These are phyloP conservation scores for Scaptodrosophila lebanonensis DNA, from an alignment of 1,140 invertebrate genomes.

Conservation along the genomic window DNA sequence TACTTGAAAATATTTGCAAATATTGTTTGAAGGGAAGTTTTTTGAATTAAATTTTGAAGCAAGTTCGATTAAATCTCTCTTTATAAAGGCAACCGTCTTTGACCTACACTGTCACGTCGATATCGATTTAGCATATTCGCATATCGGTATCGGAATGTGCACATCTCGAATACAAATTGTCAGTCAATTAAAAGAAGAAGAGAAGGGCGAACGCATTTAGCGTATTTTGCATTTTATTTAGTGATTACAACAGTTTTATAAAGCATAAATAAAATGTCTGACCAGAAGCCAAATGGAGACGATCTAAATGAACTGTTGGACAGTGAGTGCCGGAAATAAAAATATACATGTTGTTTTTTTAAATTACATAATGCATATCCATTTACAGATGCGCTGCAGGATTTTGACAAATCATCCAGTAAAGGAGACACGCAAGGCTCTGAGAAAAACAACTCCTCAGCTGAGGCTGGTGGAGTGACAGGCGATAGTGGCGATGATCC, in stretches of 20 bases:
- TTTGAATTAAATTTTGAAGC: too few species aligned
- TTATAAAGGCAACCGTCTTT: too few species aligned
- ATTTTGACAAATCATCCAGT: conserved; percentile 77
- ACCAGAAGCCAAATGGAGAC: conserved; percentile 59
- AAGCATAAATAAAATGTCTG: conserved; percentile 55
- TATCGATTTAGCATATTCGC: too few species aligned
- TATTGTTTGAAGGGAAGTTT: too few species aligned
- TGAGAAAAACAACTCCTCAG: conserved; percentile 29
- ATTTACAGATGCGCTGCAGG: conserved; percentile 78
- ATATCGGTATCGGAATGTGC: too few species aligned
- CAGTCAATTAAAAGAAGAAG: conserved; percentile 18
- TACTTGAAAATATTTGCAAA: too few species aligned
- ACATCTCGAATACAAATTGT: too few species aligned
- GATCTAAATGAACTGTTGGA: conserved; percentile 78
- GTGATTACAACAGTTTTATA: too few species aligned
- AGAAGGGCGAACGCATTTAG: too few species aligned
- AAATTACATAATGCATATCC: conserved; percentile 40
- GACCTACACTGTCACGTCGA: too few species aligned
- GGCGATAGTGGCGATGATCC: conserved; percentile 31
- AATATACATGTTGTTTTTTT: conserved; percentile 19
- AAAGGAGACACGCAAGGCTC: conserved; percentile 27
- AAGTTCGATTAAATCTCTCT: too few species aligned
- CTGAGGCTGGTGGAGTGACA: conserved; percentile 12
- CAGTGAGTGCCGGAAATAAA: conserved; percentile 65
- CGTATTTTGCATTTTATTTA: too few species aligned